Base-by-base conservation (phyloP, 2,888 invertebrate genomes). In the Mimachlamys varia region DNA sequence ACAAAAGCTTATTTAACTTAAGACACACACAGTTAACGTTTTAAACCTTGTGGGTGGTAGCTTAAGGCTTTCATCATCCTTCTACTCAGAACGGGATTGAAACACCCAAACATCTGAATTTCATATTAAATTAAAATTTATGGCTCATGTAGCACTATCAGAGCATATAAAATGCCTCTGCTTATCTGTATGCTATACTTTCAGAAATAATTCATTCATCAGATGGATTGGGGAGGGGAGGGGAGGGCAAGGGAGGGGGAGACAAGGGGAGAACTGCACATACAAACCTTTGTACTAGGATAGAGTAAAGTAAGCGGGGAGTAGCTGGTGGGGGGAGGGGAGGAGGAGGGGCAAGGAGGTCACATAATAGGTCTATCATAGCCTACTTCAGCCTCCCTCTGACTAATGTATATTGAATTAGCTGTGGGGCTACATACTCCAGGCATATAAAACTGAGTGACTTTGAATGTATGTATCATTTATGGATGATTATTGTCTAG, bases 71-170 rank as follows among this genome's bases (percentile, higher is more conserved):
- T 62, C 62, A 62, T 62, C 62, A 5, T 22, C 62, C n/a, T 22
- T 76, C 0, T 7, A 76, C 27, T 33, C 27, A 33, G 76, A 33
- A 2, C 2, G 33, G 33, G 0, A 76, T 76, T 33, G 76, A 76
- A 76, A 76, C 76, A 76, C 76, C 76, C 76, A 76, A 76, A 76
- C 76, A 76, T 76, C 76, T 76, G 76, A 76, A 76, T 76, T 76
- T 76, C 76, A 76, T 33, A 76, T 76, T 76, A 76, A 76, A 76
- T 76, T 76, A 76, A 33, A 76, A 76, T 76, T 76, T 76, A 76
- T 76, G 22, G 76, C 33, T 27, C 33, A 76, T 76, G 76, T 76
- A 33, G 76, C 76, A 76, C 76, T 76, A 76, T 76, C 76, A 33
- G 33, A 33, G 13, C 33, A 76, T 76, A 76, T 76, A 76, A 76